phyloP scores from a whole-genome alignment of 2,888 invertebrate species.

The Trachelus stipa region DNA sequence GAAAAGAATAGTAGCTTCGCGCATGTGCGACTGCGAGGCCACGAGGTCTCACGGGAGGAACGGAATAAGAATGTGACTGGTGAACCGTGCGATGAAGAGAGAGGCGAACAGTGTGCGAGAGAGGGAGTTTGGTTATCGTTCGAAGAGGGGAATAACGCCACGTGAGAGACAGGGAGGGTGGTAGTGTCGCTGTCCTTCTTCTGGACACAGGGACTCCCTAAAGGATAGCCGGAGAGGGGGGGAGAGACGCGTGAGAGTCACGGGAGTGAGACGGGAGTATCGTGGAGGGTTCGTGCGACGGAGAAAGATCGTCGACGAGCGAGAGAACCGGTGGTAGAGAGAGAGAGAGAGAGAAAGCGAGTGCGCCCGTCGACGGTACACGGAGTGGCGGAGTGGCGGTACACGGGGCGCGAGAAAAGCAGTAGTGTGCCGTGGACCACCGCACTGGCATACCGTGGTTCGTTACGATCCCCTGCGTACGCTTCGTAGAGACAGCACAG shows the following conservation, averaged over 20 bases:
- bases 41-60: slow-evolving; percentile 17
- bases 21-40: slow-evolving; percentile 21
- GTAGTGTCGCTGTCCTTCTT: slow-evolving; percentile 47
- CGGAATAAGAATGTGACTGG: slow-evolving; percentile 48
- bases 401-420: slow-evolving; percentile 72
- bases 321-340: slow-evolving; percentile 48
- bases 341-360: slow-evolving; percentile 63
- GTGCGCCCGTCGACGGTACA: slow-evolving; percentile 74
- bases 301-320: slow-evolving; percentile 60
- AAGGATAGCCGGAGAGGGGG: slow-evolving; percentile 34
- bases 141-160: slow-evolving; percentile 41
- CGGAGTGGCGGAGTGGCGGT: slow-evolving; percentile 70
- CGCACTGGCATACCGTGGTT: slow-evolving; percentile 68
- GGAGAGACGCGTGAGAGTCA: slow-evolving; percentile 28
- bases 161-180: slow-evolving; percentile 47
- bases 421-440: slow-evolving; percentile 77
- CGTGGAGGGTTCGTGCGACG: slow-evolving; percentile 33
- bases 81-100: slow-evolving; percentile 49
- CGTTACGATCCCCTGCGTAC: slow-evolving; percentile 62
- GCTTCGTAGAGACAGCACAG: slow-evolving; percentile 38
- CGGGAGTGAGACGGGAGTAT: slow-evolving; percentile 20
- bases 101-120: slow-evolving; percentile 34
- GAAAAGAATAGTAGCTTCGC: slow-evolving; percentile 10
- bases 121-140: slow-evolving; percentile 54
- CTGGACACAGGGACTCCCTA: slow-evolving; percentile 38